Evolutionary conservation across 2,797 vertebrate species (phyloP), one percentile per base, ranked within the genome.

Genomic region (Cossypha polioptera): DNA sequence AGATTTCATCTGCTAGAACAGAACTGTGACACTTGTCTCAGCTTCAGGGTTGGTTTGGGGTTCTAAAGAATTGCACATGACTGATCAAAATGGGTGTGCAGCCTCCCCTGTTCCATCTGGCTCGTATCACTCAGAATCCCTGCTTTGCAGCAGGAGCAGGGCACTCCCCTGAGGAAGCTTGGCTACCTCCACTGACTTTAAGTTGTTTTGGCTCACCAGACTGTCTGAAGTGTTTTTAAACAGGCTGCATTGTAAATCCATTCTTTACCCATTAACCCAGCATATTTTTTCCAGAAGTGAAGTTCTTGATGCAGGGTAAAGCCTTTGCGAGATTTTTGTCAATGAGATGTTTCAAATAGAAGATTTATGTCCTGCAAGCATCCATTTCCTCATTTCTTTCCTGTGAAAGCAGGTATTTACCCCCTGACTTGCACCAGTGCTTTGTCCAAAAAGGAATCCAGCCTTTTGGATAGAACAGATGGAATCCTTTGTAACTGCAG

Each of bases 101-200:
- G 31, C n/a, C 15, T 90, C 16, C 21, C 11, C 51, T 78, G 67
- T 6, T 65, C 50, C 13, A 20, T 20, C n/a, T 68, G 77, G 40
- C 42, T 66, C 1, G 0, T 31, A 1, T 5, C 65, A 11, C 38
- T 59, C 24, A 14, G 69, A 35, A 29, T 7, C 35, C 24, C 20
- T 62, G 81, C 51, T 55, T 48, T 90, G 72, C 20, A 59, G 43
- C 33, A n/a, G 35, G n/a, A 79, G 10, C 38, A 8, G 38, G 61
- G 19, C 36, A 17, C 25, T 77, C 47, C 29, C 19, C 24, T 11
- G 26, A 33, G 53, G 50, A 35, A 55, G 18, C 35, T 71, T 2
- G 3, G 53, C 48, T 38, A 3, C 35, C 43, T 53, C 31, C 13
- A 43, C 35, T 17, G 55, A 59, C 55, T 53, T 16, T 16, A 61